Conservation (phyloP, 2,113 vertebrate species). For the Antidorcas marsupialis region DNA sequence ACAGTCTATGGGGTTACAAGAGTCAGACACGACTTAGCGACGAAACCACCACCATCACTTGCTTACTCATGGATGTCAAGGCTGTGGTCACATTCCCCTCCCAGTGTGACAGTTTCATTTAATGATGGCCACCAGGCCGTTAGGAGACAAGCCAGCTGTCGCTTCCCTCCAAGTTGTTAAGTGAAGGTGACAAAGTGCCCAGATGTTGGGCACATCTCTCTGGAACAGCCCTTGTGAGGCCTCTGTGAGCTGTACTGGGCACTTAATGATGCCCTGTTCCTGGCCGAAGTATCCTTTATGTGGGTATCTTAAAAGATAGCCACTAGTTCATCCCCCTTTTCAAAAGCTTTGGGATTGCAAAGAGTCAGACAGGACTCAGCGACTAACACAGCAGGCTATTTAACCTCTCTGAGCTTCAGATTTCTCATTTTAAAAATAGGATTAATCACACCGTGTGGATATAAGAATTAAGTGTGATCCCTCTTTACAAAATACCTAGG, state of each 20-base stretch:
- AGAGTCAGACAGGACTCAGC: neutral
- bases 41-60: fast-evolving
- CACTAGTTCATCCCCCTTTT: neutral
- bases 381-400: neutral
- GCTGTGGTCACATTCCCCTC: fast-evolving
- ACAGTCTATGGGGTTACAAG: neutral
- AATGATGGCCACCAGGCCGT: neutral
- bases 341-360: neutral
- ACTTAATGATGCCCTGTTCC: neutral
- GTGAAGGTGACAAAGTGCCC: neutral
- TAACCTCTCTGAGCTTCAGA: neutral
- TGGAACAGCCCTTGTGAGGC: neutral
- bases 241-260: neutral
- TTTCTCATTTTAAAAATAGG: neutral
- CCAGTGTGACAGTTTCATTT: neutral
- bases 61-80: neutral
- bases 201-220: neutral
- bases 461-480: neutral
- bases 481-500: neutral
- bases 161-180: neutral
- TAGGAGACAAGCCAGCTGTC: neutral
- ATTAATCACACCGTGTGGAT: neutral
- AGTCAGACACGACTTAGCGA: fast-evolving
- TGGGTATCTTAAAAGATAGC: neutral
- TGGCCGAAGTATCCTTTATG: neutral